Evolutionary conservation across 2,888 invertebrate genomes (phyloP), one percentile per base, ranked within the genome.

Genomic region (Troglohyphantes excavatus): DNA sequence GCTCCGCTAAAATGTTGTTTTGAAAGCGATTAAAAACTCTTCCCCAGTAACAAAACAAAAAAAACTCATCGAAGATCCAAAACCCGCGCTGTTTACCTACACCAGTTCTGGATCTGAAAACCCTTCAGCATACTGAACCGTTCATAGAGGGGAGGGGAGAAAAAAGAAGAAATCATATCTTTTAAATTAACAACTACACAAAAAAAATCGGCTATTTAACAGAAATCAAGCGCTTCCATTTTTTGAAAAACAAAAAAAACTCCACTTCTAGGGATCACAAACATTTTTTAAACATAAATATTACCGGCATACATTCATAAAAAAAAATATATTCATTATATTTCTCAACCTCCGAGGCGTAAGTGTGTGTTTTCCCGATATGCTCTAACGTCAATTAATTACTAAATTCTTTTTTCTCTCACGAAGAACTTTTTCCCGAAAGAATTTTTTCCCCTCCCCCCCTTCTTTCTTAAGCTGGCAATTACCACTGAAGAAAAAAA

Each of bases 311-410:
- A 65, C 46, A 73, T 81, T 46, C 21, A 39, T 33, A 86, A 78
- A 86, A 76, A n/a, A n/a, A 78, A 78, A 75, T 72, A 81, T 61
- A 67, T 70, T 70, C 63, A 53, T 75, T 75, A 65, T 70, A 75
- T 84, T 84, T 73, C 63, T 63, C 21, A 78, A 76, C 76, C 85
- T 78, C 70, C 68, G 26, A 76, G 85, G 85, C 76, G 61, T 86
- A 70, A 86, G 67, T 86, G 85, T 86, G 85, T 61, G 59, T 86
- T 85, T 78, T 78, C 43, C 85, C 85, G 85, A 86, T 86, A 86
- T 86, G 85, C 85, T 70, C 59, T 70, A 68, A 70, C 85, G 76
- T 86, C 85, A 86, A 86, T 86, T 86, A 86, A 86, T 86, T 86
- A 86, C 76, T 78, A 61, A 19, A 19, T 61, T 39, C 76, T 70